phyloP scores from a whole-genome alignment of 2,113 vertebrate genomes.

The Urocolius indicus region DNA sequence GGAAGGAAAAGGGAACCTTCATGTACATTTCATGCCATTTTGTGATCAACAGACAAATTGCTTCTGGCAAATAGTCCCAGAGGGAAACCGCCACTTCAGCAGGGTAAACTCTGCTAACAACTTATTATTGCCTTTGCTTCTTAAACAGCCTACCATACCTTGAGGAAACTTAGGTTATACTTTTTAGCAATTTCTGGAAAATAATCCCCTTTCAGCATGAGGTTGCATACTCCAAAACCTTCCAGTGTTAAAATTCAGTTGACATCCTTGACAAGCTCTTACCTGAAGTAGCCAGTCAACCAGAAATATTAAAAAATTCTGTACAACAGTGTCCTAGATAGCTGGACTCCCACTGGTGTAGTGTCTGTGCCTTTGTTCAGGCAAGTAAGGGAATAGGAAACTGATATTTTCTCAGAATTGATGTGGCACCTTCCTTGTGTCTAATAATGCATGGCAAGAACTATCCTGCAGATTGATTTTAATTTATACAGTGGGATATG shows the following conservation, averaged over 20 bases:
- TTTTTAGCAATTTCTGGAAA: not conserved
- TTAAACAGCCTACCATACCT: not conserved
- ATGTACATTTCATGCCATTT: not conserved
- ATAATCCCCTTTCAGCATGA: not conserved
- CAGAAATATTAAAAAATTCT: not conserved
- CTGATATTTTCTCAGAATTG: not conserved
- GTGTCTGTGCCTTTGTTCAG: not conserved
- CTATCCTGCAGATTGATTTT: not conserved
- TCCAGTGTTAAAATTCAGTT: not conserved
- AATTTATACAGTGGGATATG: not conserved
- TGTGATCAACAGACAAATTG: not conserved
- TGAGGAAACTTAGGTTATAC: not conserved
- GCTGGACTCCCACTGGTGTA: not conserved
- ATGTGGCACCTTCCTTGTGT: not conserved
- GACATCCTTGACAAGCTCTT: not conserved
- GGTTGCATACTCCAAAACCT: not conserved
- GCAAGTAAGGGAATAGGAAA: not conserved
- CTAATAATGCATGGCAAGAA: not conserved
- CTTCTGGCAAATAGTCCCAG: not conserved
- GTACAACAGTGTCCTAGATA: accelerated
- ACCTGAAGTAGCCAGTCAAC: not conserved
- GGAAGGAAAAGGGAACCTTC: not conserved
- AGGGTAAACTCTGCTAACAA: not conserved
- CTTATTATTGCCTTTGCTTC: not conserved
- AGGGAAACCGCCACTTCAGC: not conserved